phyloP scores from a whole-genome alignment of 2,888 invertebrate species.

The Stenichneumon culpator region DNA sequence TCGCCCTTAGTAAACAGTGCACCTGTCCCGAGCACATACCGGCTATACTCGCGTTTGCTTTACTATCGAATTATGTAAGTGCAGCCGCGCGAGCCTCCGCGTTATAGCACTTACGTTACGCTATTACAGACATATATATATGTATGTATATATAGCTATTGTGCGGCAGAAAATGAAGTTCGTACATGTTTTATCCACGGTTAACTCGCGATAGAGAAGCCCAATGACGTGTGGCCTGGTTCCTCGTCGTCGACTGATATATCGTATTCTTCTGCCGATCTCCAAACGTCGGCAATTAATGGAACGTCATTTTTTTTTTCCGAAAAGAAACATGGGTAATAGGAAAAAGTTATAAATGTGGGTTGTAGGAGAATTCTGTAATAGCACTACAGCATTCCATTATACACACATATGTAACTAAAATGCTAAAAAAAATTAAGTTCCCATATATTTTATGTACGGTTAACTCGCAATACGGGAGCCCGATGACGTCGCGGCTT shows the following conservation, averaged over 20 bases:
- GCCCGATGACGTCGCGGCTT: background rate
- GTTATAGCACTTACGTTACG: background rate
- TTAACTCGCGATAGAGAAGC: background rate
- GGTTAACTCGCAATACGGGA: background rate
- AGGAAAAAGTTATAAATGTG: too few species aligned
- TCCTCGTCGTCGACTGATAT: background rate
- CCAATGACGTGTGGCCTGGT: background rate
- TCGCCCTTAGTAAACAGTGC: conserved; percentile 59
- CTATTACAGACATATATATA: background rate
- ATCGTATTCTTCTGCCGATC: background rate
- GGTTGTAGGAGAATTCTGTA: too few species aligned
- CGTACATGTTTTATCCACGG: conserved; percentile 28
- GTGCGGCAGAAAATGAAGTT: conserved; percentile 6
- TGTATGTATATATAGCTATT: background rate
- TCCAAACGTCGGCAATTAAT: background rate
- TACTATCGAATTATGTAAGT: conserved; percentile 54
- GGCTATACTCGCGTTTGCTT: conserved; percentile 13
- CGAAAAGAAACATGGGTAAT: too few species aligned
- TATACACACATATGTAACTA: background rate
- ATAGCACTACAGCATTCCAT: too few species aligned
- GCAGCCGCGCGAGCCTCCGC: conserved; percentile 13
- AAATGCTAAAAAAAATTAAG: conserved; percentile 3
- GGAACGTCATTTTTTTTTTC: background rate
- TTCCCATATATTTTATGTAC: conserved; percentile 12
- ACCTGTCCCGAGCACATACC: conserved; percentile 51